Evolutionary conservation across 2,113 vertebrate genomes (phyloP), one percentile per base, ranked within the genome.

Genomic region (Thinocorus orbignyianus): DNA sequence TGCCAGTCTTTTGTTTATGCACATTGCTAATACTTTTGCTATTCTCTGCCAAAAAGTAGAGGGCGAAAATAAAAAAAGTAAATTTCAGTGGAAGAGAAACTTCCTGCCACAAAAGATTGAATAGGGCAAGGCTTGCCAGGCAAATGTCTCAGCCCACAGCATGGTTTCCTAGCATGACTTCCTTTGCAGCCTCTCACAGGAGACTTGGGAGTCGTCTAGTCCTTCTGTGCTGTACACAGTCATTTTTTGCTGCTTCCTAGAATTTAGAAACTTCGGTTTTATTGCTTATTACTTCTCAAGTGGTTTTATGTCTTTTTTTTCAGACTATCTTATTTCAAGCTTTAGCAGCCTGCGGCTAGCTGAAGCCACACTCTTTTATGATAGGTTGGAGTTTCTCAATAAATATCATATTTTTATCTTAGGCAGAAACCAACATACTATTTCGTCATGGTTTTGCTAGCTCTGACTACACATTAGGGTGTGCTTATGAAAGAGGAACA

Each of bases 351-450:
- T 95, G 85, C 2, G 5, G 89, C 69, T 97, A 86, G 83, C 41
- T 41, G 13, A 41, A 41, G 41, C 94, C 19, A n/a, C 55, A 37
- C 9, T 48, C 16, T 72, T 72, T 95, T 68, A 81, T 79, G 51
- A 52, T 85, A 90, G 81, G 62, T 68, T 72, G 92, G 44, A 86
- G 66, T 91, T 96, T 93, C 85, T 74, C 76, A 85, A 64, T 87
- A 94, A 89, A 92, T 83, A 81, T 1, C 61, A 70, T 39, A 35
- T 79, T 92, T 94, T 90, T 92, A 58, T 91, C 70, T 78, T 85
- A 42, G 0, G 2, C 77, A 58, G 60, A 71, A 85, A 48, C 81
- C 66, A 76, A 64, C 28, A 55, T 18, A 30, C 9, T 39, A 37
- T 62, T 91, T 85, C n/a, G 6, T 78, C 48, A 28, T 18, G 22